A percentile compares a stretch with the other conserved stretches of the same genome.
Conservation (phyloP, 2,797 vertebrate genomes). For the Tangara arthus region DNA sequence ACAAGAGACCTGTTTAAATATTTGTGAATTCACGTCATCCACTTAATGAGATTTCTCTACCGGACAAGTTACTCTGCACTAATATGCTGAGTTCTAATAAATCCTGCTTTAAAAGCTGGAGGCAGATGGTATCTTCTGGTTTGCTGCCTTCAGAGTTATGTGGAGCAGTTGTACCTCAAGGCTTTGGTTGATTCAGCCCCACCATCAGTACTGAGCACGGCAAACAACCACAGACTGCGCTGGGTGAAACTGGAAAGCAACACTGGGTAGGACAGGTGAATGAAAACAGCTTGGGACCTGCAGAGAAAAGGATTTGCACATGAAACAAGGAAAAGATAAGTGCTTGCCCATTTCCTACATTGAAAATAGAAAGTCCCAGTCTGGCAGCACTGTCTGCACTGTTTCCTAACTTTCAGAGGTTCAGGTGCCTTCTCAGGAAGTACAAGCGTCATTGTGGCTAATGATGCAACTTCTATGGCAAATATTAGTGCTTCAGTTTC, state of each 20-base stretch:
- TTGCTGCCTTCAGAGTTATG: neutral
- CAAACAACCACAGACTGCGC: neutral
- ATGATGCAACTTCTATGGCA: accelerated
- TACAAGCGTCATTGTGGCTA: neutral
- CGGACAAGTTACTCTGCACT: neutral
- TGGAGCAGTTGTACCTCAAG: neutral
- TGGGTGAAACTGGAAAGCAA: accelerated
- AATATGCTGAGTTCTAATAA: neutral
- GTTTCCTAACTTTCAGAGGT: neutral
- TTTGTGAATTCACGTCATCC: neutral
- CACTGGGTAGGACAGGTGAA: neutral
- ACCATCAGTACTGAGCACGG: neutral
- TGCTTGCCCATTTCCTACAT: neutral
- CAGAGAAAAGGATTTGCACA: neutral
- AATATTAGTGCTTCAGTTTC: neutral
- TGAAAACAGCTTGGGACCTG: neutral
- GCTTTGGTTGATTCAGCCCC: neutral
- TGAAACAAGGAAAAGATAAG: neutral
- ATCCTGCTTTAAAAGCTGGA: neutral
- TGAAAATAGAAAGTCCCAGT: neutral
- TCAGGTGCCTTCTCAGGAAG: neutral
- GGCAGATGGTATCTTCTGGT: neutral
- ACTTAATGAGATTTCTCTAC: neutral
- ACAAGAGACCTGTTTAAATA: neutral
- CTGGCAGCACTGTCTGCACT: neutral